Evolutionary conservation across 2,888 invertebrate species (phyloP).

Genomic region (Drosophila neutralis): DNA sequence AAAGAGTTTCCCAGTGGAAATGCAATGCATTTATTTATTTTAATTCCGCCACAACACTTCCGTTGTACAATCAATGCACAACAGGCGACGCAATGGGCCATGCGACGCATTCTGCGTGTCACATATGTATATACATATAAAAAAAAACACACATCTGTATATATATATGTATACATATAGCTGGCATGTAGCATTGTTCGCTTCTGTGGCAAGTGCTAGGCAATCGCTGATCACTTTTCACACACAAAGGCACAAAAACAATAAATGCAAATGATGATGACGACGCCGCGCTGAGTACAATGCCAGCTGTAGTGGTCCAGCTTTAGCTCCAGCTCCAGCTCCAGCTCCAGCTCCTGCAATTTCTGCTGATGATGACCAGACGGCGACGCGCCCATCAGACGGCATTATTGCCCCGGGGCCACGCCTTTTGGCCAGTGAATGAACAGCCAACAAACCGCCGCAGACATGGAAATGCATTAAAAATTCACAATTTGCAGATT

Average conservation of each 20-base stretch:
- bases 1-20: slow-evolving; percentile 57
- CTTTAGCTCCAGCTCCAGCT: slow-evolving; percentile 2
- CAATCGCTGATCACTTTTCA: slow-evolving; percentile 77
- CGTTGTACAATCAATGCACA: slow-evolving; percentile 78
- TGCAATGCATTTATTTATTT: slow-evolving; percentile 81
- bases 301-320: slow-evolving; percentile 8
- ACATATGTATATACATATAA: slow-evolving; percentile 30
- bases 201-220: slow-evolving; percentile 49
- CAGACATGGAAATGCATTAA: slow-evolving; percentile 77
- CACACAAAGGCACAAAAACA: slow-evolving; percentile 79
- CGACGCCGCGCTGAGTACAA: slow-evolving; percentile 27
- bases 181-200: slow-evolving; percentile 11
- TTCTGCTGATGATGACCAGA: slow-evolving; percentile 54
- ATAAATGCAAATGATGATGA: slow-evolving; percentile 78
- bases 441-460: slow-evolving; percentile 31
- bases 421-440: slow-evolving; percentile 52
- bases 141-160: neutral
- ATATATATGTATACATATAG: neutral
- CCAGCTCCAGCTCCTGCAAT: slow-evolving; percentile 4
- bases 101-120: slow-evolving; percentile 38
- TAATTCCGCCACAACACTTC: slow-evolving; percentile 84
- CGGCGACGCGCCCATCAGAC: slow-evolving; percentile 67
- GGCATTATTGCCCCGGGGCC: slow-evolving; percentile 60
- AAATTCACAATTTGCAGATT: slow-evolving; percentile 79
- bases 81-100: slow-evolving; percentile 60